Evolutionary conservation across 2,113 vertebrate genomes (phyloP), one percentile per base, ranked within the genome.

Genomic region (Andinoacara biseriatus): DNA sequence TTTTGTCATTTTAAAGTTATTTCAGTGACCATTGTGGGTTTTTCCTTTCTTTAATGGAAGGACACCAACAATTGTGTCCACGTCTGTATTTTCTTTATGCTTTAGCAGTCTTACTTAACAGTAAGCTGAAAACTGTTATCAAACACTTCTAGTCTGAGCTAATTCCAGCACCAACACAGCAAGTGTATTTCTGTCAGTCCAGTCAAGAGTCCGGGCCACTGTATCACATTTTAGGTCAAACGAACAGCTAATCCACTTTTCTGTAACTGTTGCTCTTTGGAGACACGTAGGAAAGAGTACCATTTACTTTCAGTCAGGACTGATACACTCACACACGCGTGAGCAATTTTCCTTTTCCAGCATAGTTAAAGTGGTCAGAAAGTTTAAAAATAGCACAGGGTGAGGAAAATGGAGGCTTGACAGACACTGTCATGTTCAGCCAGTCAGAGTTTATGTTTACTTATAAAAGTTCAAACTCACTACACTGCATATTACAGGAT

Each of bases 371-470:
- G 54, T 33, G 52, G 72, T 74, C 58, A 77, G 76, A 54, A 52
- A 63, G 69, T 78, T 61, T 90, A 87, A 87, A 84, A 75, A 78
- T 83, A 91, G 83, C 52, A 62, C 40, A 57, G 14, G 76, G 43
- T 57, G 35, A 77, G 18, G 26, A 76, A 22, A 76, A 38, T 5
- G 20, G 14, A 58, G 6, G 35, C 52, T 52, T 56, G 49, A 75
- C 43, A 46, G 24, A 57, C 65, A 61, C 20, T 20, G 24, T 54
- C 29, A 31, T 54, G 14, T 75, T 33, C 15, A 63, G 10, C 20
- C 24, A 57, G 54, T 67, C 61, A 75, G 15, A 69, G 33, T 22
- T 69, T 9, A 15, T 52, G 31, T 56, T 65, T 67, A 46, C 33
- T 61, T 76, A 77, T 26, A 18, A 8, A 69, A 8, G 31, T 20